These are phyloP conservation scores for Agrochola lota DNA, from an alignment of 2,888 invertebrate species.

Conservation along the genomic window DNA sequence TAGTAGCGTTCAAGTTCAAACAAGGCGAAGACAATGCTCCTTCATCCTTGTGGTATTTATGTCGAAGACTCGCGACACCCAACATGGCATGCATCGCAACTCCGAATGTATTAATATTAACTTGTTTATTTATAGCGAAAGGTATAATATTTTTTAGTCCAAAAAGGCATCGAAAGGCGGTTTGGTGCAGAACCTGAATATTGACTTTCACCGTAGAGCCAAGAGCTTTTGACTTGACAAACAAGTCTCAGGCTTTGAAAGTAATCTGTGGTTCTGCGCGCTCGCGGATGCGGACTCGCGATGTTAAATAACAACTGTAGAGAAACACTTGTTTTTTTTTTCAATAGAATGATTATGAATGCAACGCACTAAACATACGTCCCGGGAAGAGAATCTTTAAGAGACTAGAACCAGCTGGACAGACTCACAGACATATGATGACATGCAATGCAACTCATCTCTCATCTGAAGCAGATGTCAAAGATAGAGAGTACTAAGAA, in stretches of 20 bases:
- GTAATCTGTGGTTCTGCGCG: constrained; percentile 25
- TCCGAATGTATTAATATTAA: constrained; percentile 9
- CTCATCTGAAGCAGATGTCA: background rate
- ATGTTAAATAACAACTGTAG: constrained; percentile 3
- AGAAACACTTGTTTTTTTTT: background rate
- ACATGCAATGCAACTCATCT: background rate
- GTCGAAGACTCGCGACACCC: background rate
- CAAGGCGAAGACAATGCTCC: constrained; percentile 11
- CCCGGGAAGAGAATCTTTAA: background rate
- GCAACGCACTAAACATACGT: background rate
- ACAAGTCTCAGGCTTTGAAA: constrained; percentile 43
- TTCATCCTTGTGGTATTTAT: constrained; percentile 22
- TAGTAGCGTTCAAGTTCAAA: constrained; percentile 21
- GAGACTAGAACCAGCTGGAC: background rate
- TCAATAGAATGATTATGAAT: background rate
- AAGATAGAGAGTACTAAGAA: background rate
- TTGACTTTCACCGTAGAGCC: constrained; percentile 60
- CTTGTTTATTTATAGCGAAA: constrained; percentile 10
- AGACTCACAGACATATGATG: background rate
- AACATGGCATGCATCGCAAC: constrained; percentile 10
- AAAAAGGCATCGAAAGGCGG: constrained; percentile 6
- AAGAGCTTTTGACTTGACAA: constrained; percentile 36
- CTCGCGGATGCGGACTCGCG: background rate
- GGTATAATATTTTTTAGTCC: constrained; percentile 9
- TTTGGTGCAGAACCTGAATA: constrained; percentile 57